A percentile compares a stretch with the other conserved stretches of the same genome.
These are phyloP conservation scores for Lapara coniferarum DNA, from an alignment of 2,888 invertebrate genomes.

Conservation along the genomic window DNA sequence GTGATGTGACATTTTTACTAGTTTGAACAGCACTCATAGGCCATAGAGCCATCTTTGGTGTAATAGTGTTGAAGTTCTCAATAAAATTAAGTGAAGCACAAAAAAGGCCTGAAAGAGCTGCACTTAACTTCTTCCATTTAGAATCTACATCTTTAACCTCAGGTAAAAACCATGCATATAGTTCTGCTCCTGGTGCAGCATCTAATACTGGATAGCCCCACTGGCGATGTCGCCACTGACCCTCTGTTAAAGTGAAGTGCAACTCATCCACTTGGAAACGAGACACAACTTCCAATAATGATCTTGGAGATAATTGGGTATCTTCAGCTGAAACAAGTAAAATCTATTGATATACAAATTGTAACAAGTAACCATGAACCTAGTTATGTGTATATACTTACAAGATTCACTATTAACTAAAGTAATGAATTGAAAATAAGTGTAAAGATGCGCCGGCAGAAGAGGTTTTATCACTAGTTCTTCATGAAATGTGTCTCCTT, in stretches of 20 bases:
- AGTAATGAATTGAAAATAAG: conserved; percentile 96
- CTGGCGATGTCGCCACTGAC: conserved; percentile 95
- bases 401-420: conserved; percentile 85
- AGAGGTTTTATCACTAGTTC: conserved; percentile 94
- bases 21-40: conserved; percentile 86
- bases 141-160: conserved; percentile 88
- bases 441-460: conserved; percentile 91
- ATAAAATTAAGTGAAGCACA: conserved; percentile 99
- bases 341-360: neutral
- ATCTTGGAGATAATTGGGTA: conserved; percentile 93
- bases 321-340: conserved; percentile 86
- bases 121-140: conserved; percentile 94
- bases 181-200: conserved; percentile 96
- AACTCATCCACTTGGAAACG: conserved; percentile 94
- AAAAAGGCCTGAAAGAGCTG: conserved; percentile 96
- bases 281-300: conserved; percentile 93
- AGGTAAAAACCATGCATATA: conserved; percentile 95
- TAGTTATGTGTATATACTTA: conserved; percentile 72
- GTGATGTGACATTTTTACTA: conserved; percentile 79
- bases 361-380: too few relatives aligned
- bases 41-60: conserved; percentile 92
- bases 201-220: conserved; percentile 97
- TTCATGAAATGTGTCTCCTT: conserved; percentile 90
- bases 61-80: conserved; percentile 91
- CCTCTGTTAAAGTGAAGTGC: conserved; percentile 95